Percentiles rank a stretch among this genome's conserved stretches.
Conservation (phyloP, 2,797 vertebrate genomes). For the Chromis chromis region DNA sequence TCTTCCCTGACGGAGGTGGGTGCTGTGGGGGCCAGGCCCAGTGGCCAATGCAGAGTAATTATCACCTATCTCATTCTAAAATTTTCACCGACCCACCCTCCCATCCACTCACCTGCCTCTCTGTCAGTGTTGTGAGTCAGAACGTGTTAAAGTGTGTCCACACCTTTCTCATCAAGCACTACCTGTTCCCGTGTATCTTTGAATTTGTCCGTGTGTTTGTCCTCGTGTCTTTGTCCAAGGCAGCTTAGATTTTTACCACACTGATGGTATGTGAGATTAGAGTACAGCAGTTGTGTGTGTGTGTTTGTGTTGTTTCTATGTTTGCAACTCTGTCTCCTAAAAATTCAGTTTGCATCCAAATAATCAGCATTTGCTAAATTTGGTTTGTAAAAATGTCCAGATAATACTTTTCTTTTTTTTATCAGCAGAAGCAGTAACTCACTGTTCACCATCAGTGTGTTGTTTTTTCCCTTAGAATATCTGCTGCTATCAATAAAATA, state of each 20-base stretch:
- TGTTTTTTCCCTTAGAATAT: too few relatives aligned
- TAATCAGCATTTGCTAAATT: conserved; percentile 10
- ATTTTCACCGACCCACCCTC: conserved; percentile 35
- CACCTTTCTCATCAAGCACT: conserved; percentile 55
- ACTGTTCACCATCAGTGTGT: background rate
- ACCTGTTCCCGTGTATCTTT: conserved; percentile 35
- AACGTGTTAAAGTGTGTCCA: conserved; percentile 44
- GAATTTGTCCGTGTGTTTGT: conserved; percentile 19
- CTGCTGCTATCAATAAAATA: background rate
- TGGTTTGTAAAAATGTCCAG: conserved; percentile 12
- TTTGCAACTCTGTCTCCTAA: conserved; percentile 15
- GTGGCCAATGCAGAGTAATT: conserved; percentile 85
- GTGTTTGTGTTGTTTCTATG: conserved; percentile 15
- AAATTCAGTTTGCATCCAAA: conserved; percentile 5
- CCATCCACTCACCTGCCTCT: conserved; percentile 30
- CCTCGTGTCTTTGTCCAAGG: conserved; percentile 18
- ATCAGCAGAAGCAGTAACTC: too few relatives aligned
- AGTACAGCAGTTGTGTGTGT: conserved; percentile 7
- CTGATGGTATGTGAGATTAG: conserved; percentile 8
- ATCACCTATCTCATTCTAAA: conserved; percentile 83
- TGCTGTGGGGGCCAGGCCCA: conserved; percentile 84
- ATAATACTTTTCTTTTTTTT: too few relatives aligned
- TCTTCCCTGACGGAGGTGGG: conserved; percentile 97
- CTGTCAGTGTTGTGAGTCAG: conserved; percentile 57
- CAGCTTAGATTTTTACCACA: background rate